phyloP scores from a whole-genome alignment of 2,113 vertebrate species.

The Orthonyx spaldingii region DNA sequence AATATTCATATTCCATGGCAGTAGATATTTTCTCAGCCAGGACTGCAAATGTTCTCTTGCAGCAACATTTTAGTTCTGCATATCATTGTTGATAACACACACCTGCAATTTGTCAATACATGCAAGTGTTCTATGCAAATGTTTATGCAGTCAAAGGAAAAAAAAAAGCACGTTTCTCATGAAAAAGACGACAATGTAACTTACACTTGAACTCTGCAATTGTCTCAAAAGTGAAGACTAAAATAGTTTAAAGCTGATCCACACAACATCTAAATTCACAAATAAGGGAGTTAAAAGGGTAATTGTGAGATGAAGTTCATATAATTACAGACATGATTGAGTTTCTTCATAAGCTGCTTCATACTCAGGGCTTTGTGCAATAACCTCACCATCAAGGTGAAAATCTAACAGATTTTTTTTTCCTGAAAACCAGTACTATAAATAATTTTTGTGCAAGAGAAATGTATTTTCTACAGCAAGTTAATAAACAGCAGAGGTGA shows the following conservation, averaged over 20 bases:
- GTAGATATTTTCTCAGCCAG: neutral
- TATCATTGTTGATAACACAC: neutral
- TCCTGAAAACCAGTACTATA: neutral
- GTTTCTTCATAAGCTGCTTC: neutral
- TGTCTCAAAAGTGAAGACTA: neutral
- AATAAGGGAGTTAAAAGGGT: neutral
- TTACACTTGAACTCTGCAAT: neutral
- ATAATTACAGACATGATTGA: neutral
- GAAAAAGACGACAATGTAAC: neutral
- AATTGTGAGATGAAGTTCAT: neutral
- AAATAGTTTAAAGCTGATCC: neutral
- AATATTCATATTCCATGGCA: neutral
- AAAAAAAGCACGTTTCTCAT: rapidly evolving
- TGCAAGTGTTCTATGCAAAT: neutral
- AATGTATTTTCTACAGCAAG: neutral
- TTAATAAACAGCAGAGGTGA: neutral
- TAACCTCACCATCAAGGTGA: neutral
- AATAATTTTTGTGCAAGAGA: neutral
- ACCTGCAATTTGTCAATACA: neutral
- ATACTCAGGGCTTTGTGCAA: neutral
- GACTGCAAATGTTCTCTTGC: neutral
- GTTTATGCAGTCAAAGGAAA: neutral
- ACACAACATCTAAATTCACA: neutral
- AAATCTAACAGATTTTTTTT: neutral
- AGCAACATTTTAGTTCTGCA: neutral